These are phyloP conservation scores for Chondrosia reniformis DNA, from an alignment of 37 sponge, comb jelly and placozoan species.

Conservation along the genomic window DNA sequence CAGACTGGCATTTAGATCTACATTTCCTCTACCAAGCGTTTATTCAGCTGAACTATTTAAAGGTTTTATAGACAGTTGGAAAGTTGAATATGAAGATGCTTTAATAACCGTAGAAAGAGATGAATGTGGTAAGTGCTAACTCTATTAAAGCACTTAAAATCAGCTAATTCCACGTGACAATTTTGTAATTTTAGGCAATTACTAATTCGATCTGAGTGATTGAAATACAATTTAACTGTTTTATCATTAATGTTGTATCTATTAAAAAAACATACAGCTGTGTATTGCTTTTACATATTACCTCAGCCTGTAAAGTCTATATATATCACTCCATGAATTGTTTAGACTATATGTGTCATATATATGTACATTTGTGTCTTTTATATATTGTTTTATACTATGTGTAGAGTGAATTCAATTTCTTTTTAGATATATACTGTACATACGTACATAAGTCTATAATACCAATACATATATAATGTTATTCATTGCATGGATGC, in stretches of 20 bases:
- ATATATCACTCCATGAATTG: no score
- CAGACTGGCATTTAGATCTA: neutral
- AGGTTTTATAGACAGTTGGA: constrained; percentile 10
- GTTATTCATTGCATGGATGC: neutral
- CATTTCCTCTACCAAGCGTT: neutral
- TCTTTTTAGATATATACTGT: neutral
- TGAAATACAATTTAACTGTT: no score
- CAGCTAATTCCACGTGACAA: no score
- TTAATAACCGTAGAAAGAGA: neutral
- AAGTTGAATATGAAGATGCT: neutral
- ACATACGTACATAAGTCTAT: neutral
- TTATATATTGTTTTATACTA: neutral
- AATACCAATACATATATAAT: neutral
- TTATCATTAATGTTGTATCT: no score
- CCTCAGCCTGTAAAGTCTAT: neutral
- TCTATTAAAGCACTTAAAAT: no score
- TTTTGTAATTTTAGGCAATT: no score
- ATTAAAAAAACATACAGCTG: neutral
- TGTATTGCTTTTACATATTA: neutral
- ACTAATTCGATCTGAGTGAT: no score
- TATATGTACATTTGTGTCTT: neutral
- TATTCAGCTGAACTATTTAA: neutral
- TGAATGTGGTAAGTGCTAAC: constrained; percentile 7
- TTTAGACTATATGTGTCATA: no score
- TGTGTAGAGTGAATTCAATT: neutral